Conservation (phyloP, 2,113 vertebrate species). For the Ciconia boyciana region DNA sequence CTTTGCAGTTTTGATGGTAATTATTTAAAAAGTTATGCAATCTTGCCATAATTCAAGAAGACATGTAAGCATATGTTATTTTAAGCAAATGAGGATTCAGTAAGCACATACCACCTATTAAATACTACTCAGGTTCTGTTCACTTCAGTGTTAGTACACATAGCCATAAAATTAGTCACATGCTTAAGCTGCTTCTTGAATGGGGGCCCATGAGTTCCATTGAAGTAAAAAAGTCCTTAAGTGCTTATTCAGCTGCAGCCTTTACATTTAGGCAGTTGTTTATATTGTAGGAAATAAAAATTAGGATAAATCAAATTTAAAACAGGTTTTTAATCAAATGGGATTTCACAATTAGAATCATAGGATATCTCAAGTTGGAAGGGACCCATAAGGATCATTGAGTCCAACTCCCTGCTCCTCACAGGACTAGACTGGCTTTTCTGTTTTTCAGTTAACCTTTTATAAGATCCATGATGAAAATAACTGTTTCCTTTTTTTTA, state of each 20-base stretch:
- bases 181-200: neutral
- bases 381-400: neutral
- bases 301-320: neutral
- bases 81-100: neutral
- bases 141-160: neutral
- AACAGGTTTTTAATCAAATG: neutral
- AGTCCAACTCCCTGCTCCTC: neutral
- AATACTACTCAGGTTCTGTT: neutral
- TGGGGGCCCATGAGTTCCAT: neutral
- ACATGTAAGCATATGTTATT: neutral
- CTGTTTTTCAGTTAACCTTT: neutral
- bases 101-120: neutral
- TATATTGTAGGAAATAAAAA: neutral
- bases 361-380: neutral
- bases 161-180: neutral
- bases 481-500: neutral
- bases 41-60: neutral
- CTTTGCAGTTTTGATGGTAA: slow-evolving; percentile 91
- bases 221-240: neutral
- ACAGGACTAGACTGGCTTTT: neutral
- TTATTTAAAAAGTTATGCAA: neutral
- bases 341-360: neutral
- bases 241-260: neutral
- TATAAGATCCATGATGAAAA: neutral
- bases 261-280: neutral